These are phyloP conservation scores for Lamproptera curius DNA, from an alignment of 2,888 invertebrate species.

Conservation along the genomic window DNA sequence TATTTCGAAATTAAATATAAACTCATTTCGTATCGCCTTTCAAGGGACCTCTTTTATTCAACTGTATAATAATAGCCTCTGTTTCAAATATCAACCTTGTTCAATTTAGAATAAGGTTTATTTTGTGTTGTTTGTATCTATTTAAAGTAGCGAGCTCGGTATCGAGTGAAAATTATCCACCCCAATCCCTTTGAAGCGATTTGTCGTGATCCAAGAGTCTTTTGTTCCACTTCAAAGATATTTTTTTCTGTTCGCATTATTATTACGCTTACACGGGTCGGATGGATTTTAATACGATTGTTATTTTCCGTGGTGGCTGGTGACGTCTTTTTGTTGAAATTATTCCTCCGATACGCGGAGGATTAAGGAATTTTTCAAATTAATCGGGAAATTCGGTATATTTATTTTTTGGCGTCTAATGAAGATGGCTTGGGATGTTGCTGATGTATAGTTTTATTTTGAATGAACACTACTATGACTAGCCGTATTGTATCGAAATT, in stretches of 20 bases:
- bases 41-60: conserved; percentile 51
- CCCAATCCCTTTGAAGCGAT: conserved; percentile 61
- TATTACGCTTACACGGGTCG: conserved; percentile 53
- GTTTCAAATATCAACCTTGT: background rate
- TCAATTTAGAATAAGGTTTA: background rate
- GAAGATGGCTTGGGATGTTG: no score
- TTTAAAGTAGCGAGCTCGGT: conserved; percentile 53
- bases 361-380: conserved; percentile 16
- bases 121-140: conserved; percentile 22
- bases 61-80: no score
- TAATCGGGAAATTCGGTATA: no score
- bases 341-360: conserved; percentile 2
- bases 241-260: conserved; percentile 48
- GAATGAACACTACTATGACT: no score
- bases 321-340: conserved; percentile 7
- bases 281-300: conserved; percentile 38
- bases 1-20: conserved; percentile 55
- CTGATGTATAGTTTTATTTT: no score
- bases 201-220: conserved; percentile 48
- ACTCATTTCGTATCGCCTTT: conserved; percentile 61
- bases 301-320: conserved; percentile 39
- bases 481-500: no score
- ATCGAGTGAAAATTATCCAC: conserved; percentile 63
- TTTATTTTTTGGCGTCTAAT: no score
- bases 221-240: conserved; percentile 67